Evolutionary conservation across 1,140 invertebrate genomes (phyloP), one percentile per base, ranked within the genome.

Genomic region (Diachasmimorpha longicaudata): DNA sequence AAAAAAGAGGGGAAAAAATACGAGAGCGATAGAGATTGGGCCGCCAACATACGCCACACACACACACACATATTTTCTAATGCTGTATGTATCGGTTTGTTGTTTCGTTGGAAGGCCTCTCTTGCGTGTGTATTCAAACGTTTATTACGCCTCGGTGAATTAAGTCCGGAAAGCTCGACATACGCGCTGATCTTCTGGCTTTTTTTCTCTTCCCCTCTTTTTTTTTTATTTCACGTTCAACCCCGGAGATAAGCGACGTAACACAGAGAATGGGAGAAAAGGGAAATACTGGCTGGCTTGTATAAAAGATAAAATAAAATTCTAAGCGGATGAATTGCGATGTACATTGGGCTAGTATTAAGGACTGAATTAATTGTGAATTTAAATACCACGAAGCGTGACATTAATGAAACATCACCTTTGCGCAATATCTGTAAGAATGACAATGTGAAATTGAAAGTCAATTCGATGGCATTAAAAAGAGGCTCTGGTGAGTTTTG

Each of bases 91-190:
- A 31, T 63, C 58, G 23, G 58, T 9, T 23, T 23, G 10, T 0
- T 23, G 52, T 44, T 66, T 73, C 58, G 37, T 44, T 2, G 19
- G 39, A 19, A 46, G n/a, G 21, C 39, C 63, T 63, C 25, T 23
- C 14, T 66, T 25, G 25, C 25, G 72, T 42, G 37, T 66, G 72
- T 52, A 16, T 16, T 44, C 23, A 37, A 55, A 1, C 36, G 67
- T 75, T 75, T 75, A 74, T 74, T 74, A 75, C 74, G 67, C 68
- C 67, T 55, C 48, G 74, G 48, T 70, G 46, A 75, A 75, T 75
- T 75, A 75, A 75, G 16, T 55, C 67, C 48, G 46, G 67, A 70
- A 75, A 75, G 67, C 46, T 46, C 74, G 63, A 75, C 74, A 75
- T 75, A 70, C 31, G 68, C 67, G 67, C 46, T 70, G 67, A 75